Evolutionary conservation across 2,113 vertebrate species (phyloP), one percentile per base, ranked within the genome.

Genomic region (Arizona elegans): DNA sequence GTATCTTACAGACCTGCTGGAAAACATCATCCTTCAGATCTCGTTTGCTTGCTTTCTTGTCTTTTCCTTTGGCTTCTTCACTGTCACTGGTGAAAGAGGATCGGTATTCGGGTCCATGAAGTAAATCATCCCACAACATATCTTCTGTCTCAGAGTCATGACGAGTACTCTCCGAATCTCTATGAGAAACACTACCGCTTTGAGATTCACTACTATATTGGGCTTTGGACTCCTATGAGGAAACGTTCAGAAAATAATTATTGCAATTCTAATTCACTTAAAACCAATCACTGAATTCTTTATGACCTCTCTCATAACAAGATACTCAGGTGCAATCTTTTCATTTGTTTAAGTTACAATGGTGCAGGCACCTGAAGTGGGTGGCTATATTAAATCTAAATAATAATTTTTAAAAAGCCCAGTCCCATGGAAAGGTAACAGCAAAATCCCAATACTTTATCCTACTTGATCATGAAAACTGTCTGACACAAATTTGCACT

Each of bases 91-190:
- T 99, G 87, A 96, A 98, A 1, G 99, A 98, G 0, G 99, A 99
- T 88, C 97, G 98, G 26, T 98, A 98, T 97, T 99, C 98, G 0
- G 99, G 98, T 2, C 98, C 99, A 0, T 99, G 98, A 1, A 99
- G 98, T 92, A 99, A 98, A 90, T 99, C 99, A 3, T 99, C 99
- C 99, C 99, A 99, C 75, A 99, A 93, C 94, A 99, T 98, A 93
- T 99, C 99, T 15, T 99, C 99, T 0, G 99, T 99, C 97, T 99
- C 99, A 0, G 99, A 99, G 94, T 98, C 98, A 0, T 98, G 98
- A 86, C 97, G 98, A 0, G 98, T 98, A 87, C 98, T 98, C 56
- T 97, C 98, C 0, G 97, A 98, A 13, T 98, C 98, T 43, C 97
- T 97, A 75, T 98, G 98, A 26, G 96, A 97, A 54, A 52, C 92